Evolutionary conservation across 1,140 invertebrate genomes (phyloP), one percentile per base, ranked within the genome.

Genomic region (Pogonognathellus flavescens): DNA sequence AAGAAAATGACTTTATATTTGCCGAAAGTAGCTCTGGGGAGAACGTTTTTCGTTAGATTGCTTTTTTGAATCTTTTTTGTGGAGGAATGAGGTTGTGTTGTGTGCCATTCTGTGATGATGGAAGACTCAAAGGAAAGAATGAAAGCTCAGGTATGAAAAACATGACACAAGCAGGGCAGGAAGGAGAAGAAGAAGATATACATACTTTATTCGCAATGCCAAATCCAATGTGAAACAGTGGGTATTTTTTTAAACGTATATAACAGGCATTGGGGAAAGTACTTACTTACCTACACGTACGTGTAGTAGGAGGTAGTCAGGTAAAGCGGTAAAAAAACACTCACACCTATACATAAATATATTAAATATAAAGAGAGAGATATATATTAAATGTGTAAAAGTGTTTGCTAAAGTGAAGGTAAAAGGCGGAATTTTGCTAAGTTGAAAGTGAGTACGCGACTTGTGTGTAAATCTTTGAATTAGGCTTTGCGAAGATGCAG

Each of bases 381-480:
- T 41, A 41, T 41, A 41, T 41, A 41, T 41, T 3, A 41, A 3
- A 41, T 6, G 31, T 41, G 6, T 6, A 41, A 41, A 41, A 41
- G 31, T 41, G 31, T 41, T 41, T 41, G 31, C 31, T 41, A 41
- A 41, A 41, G 31, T 41, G 31, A 41, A 57, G 53, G 53, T 57
- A 9, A 31, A 76, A 76, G 16, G 14, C 10, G 31, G 70, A 50
- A 76, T 76, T 76, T 76, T 14, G 10, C 18, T 16, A 4, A 50
- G 70, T 76, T 50, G 41, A 50, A 76, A 76, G 31, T 76, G 70
- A 25, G 70, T 76, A 76, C 70, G 70, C 41, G 70, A 49, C 70
- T 76, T 76, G 70, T 49, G 70, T 41, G 41, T 76, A 50, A 76
- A 76, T 76, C 70, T 50, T 41, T 18, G 70, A 76, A 76, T 76